phyloP scores from a whole-genome alignment of 2,113 vertebrate genomes.

The Poecilia latipinna region DNA sequence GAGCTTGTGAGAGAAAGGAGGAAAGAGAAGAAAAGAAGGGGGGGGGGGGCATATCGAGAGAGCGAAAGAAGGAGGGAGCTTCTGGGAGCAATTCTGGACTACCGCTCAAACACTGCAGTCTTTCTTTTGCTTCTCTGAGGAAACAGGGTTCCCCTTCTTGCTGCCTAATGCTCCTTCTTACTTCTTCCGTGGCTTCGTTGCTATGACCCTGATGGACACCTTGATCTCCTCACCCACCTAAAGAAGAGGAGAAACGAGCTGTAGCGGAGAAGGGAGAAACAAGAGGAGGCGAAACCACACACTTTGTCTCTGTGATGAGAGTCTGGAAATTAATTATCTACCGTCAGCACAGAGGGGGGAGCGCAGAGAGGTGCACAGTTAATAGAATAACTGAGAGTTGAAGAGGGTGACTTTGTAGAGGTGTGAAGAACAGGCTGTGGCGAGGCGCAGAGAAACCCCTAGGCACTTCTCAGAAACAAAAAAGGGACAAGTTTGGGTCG shows the following conservation, averaged over 20 bases:
- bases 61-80: slow-evolving; percentile 70
- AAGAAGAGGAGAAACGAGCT: slow-evolving; percentile 45
- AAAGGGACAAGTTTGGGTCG: slow-evolving; percentile 60
- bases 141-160: slow-evolving; percentile 55
- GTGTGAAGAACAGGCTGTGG: slow-evolving; percentile 26
- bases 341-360: slow-evolving; percentile 47
- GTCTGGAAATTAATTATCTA: slow-evolving; percentile 66
- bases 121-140: slow-evolving; percentile 72
- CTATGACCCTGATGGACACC: slow-evolving; percentile 64
- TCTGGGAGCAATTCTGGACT: slow-evolving; percentile 70
- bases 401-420: slow-evolving; percentile 33
- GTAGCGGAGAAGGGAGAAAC: slow-evolving; percentile 39
- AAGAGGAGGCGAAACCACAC: slow-evolving; percentile 54
- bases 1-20: slow-evolving; percentile 49
- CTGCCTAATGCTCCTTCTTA: slow-evolving; percentile 35
- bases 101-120: slow-evolving; percentile 79
- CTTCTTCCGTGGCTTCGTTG: slow-evolving; percentile 31
- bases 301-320: slow-evolving; percentile 67
- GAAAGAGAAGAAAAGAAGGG: slow-evolving; percentile 39
- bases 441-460: slow-evolving; percentile 31
- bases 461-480: slow-evolving; percentile 57
- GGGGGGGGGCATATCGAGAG: slow-evolving; percentile 39
- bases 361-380: slow-evolving; percentile 36
- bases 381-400: slow-evolving; percentile 45
- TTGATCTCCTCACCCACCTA: slow-evolving; percentile 53